Conservation (phyloP, 1,140 invertebrate species). For the Hypothenemus hampei region DNA sequence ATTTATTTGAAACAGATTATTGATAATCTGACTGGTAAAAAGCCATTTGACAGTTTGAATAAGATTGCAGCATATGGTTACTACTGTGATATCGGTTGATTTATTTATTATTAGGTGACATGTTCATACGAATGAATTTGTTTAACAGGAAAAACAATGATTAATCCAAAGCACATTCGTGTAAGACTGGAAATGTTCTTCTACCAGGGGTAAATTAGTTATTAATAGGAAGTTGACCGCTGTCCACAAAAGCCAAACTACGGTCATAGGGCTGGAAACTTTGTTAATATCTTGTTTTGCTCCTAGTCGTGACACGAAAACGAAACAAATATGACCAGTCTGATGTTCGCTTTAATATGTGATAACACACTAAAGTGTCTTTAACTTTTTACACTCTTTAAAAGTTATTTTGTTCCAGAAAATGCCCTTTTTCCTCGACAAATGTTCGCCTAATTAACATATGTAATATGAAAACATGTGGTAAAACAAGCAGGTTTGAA, state of each 20-base stretch:
- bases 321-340: conserved; percentile 11
- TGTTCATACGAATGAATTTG: background rate
- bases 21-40: conserved; percentile 33
- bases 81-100: conserved; percentile 30
- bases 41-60: conserved; percentile 29
- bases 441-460: background rate
- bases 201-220: conserved; percentile 27
- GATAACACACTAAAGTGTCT: conserved; percentile 24
- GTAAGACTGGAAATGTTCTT: conserved; percentile 17
- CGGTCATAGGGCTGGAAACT: conserved; percentile 27
- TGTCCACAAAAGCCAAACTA: conserved; percentile 27
- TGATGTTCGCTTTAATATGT: conserved; percentile 23
- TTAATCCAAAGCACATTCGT: background rate
- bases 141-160: background rate
- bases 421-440: no score
- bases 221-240: conserved; percentile 30
- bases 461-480: conserved; percentile 19
- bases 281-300: conserved; percentile 32
- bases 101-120: conserved; percentile 26
- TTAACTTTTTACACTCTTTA: conserved; percentile 1
- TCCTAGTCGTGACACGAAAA: conserved; percentile 29
- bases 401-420: background rate
- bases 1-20: conserved; percentile 32
- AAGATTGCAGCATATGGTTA: conserved; percentile 33
- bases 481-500: conserved; percentile 27